Conservation (phyloP, 2,888 invertebrate species). For the Mesopsocus fuscifrons region DNA sequence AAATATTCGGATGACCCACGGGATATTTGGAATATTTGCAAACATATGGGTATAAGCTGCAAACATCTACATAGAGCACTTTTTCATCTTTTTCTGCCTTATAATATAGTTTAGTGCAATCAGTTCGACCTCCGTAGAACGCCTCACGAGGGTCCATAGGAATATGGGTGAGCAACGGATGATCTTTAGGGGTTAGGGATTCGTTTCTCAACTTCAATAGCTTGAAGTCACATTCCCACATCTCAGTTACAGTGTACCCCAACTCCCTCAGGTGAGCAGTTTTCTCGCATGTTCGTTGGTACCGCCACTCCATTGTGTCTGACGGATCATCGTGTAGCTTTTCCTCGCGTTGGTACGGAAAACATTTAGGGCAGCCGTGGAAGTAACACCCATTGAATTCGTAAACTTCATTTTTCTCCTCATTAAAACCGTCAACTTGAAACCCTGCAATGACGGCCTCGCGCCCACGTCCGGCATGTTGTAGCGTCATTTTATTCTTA, state of each 20-base stretch:
- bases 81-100: conserved; percentile 16
- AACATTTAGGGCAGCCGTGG: background rate
- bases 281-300: background rate
- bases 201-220: background rate
- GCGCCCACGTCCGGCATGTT: background rate
- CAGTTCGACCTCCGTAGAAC: background rate
- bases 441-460: background rate
- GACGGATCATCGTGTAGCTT: background rate
- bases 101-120: background rate
- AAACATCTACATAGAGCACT: conserved; percentile 19
- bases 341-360: background rate
- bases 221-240: background rate
- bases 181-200: background rate
- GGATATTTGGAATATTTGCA: conserved; percentile 19
- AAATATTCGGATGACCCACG: conserved; percentile 19
- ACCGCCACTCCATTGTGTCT: background rate
- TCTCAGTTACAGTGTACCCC: background rate
- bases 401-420: background rate
- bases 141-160: background rate
- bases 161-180: background rate
- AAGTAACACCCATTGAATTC: background rate
- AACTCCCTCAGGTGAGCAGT: background rate
- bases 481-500: background rate
- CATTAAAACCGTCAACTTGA: background rate
- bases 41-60: conserved; percentile 19